Percentiles rank a stretch among this genome's conserved stretches.
phyloP scores from a whole-genome alignment of 2,888 invertebrate genomes.

The Leptinotarsa juncta region DNA sequence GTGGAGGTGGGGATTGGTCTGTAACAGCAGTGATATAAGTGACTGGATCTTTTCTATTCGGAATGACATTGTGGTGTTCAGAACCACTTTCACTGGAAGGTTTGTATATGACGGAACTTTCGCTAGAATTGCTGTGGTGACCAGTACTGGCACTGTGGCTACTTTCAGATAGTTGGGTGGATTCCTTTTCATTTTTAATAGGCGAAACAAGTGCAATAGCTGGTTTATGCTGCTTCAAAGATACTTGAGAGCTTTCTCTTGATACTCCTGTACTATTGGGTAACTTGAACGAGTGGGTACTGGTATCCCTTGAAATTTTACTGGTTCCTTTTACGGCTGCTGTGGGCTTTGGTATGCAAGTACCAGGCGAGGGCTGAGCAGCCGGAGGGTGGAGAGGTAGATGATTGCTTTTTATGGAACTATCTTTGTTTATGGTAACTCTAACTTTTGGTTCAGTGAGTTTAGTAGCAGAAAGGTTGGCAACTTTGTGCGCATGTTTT shows the following conservation, averaged over 20 bases:
- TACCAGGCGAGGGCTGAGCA: conserved; percentile 63
- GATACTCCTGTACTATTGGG: conserved; percentile 59
- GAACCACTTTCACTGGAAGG: conserved; percentile 80
- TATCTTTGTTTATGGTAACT: conserved; percentile 49
- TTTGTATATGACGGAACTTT: conserved; percentile 79
- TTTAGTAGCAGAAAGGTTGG: conserved; percentile 58
- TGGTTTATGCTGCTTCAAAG: conserved; percentile 56
- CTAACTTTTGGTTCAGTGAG: conserved; percentile 61
- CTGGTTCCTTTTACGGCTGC: conserved; percentile 92
- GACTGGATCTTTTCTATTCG: conserved; percentile 71
- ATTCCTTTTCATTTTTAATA: conserved; percentile 72
- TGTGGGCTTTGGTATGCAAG: conserved; percentile 90
- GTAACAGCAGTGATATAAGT: conserved; percentile 56
- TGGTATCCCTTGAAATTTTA: conserved; percentile 74
- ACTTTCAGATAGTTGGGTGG: conserved; percentile 74
- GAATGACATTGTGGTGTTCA: conserved; percentile 66
- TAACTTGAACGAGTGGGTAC: conserved; percentile 63
- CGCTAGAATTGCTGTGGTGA: conserved; percentile 78
- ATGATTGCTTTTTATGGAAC: conserved; percentile 42
- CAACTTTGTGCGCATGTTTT: conserved; percentile 64
- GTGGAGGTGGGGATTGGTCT: conserved; percentile 45
- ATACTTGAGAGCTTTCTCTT: conserved; percentile 61
- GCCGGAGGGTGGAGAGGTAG: conserved; percentile 39
- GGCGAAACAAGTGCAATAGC: conserved; percentile 76
- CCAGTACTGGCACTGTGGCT: conserved; percentile 76